Evolutionary conservation across 2,797 vertebrate species (phyloP).

Genomic region (Hydrocynus forskahlii): DNA sequence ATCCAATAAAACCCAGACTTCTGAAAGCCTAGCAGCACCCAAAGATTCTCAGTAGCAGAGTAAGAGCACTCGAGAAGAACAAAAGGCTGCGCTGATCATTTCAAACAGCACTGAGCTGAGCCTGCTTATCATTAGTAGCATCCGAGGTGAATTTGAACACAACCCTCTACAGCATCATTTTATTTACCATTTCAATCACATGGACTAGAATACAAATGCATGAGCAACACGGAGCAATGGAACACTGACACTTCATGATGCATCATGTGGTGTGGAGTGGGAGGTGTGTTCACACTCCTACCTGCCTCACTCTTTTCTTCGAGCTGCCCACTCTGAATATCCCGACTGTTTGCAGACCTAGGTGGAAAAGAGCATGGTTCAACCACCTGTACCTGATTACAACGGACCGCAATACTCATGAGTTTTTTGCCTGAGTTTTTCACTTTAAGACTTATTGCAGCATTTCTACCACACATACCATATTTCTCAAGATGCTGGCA

Average conservation of each 20-base stretch:
- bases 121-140: not conserved
- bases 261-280: not conserved
- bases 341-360: conserved; percentile 94
- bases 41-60: not conserved
- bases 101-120: not conserved
- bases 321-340: conserved; percentile 98
- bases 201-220: conserved; percentile 1
- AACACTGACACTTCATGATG: not conserved
- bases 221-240: not conserved
- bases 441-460: not conserved
- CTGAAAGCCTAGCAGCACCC: not conserved
- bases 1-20: conserved; percentile 4
- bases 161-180: not conserved
- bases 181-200: conserved; percentile 4
- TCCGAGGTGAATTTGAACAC: not conserved
- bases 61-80: not conserved
- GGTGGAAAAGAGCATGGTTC: not conserved
- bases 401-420: not conserved
- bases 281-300: conserved; percentile 64
- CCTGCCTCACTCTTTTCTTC: conserved; percentile 97
- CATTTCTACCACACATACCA: conserved; percentile 75
- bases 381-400: not conserved
- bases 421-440: not conserved
- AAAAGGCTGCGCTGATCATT: not conserved
- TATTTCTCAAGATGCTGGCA: conserved; percentile 96